These are phyloP conservation scores for Rhinolophus sinicus DNA, from an alignment of 2,113 vertebrate genomes.

Conservation along the genomic window DNA sequence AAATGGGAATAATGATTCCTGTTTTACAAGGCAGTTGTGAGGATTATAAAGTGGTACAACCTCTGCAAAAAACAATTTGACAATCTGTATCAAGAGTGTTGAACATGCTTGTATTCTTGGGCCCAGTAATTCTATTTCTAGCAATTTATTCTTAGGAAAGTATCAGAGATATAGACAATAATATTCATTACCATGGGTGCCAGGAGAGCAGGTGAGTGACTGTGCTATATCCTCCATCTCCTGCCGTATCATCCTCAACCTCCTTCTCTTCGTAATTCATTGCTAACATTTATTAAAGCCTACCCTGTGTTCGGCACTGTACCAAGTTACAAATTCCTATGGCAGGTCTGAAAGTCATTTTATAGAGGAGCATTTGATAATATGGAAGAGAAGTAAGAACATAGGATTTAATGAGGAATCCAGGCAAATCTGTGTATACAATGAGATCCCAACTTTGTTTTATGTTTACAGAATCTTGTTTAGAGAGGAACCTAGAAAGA, in stretches of 20 bases:
- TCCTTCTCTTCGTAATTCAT: neutral
- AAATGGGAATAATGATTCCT: neutral
- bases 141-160: slow-evolving; percentile 12
- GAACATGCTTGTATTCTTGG: neutral
- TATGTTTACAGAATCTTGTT: slow-evolving; percentile 1
- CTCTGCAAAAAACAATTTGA: slow-evolving; percentile 29
- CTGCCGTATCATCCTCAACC: neutral
- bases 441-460: neutral
- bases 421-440: neutral
- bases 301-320: neutral
- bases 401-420: neutral
- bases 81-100: neutral
- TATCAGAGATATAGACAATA: neutral
- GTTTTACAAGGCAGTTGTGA: neutral
- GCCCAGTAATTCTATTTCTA: neutral
- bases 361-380: neutral
- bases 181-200: neutral
- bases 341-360: neutral
- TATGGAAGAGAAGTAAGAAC: neutral
- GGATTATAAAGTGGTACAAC: neutral
- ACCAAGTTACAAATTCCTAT: neutral
- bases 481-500: neutral
- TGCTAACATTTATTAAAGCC: neutral
- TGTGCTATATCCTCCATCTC: neutral
- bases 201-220: neutral